Conservation (phyloP, 2,888 invertebrate species). For the Pterostichus niger region DNA sequence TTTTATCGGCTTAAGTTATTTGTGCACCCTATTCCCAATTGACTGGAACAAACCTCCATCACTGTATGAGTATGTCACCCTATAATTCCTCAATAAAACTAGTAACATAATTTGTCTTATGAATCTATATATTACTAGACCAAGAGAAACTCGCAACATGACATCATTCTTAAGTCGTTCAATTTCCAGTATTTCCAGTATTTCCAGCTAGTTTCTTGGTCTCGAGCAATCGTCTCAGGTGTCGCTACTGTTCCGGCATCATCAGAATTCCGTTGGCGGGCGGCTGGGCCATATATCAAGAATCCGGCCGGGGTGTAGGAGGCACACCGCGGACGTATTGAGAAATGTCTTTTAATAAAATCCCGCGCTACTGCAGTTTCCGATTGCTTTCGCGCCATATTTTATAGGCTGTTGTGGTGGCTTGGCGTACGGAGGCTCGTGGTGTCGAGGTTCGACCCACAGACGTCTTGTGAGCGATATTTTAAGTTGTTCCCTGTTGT, state of each 20-base stretch:
- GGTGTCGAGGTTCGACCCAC: too few species aligned
- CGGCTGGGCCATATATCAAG: constrained; percentile 46
- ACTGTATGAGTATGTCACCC: too few species aligned
- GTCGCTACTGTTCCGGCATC: constrained; percentile 7
- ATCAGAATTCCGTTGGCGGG: constrained; percentile 46
- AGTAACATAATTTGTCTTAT: too few species aligned
- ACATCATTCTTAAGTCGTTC: too few species aligned
- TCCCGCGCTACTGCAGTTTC: constrained; percentile 69
- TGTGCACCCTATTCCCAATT: too few species aligned
- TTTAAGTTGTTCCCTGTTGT: too few species aligned
- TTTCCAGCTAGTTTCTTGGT: neutral
- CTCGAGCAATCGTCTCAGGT: constrained; percentile 19
- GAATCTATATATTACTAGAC: too few species aligned
- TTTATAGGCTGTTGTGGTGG: constrained; percentile 51
- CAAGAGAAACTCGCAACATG: too few species aligned
- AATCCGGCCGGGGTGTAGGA: constrained; percentile 4
- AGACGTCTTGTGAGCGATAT: too few species aligned
- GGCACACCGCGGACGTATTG: constrained; percentile 69
- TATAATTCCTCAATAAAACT: too few species aligned
- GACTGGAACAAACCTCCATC: too few species aligned
- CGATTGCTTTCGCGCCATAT: constrained; percentile 69
- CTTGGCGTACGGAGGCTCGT: neutral
- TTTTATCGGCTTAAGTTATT: too few species aligned
- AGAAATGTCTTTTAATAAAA: constrained; percentile 72
- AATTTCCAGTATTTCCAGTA: neutral